phyloP scores from a whole-genome alignment of 2,888 invertebrate species.

The Heliconius sara region DNA sequence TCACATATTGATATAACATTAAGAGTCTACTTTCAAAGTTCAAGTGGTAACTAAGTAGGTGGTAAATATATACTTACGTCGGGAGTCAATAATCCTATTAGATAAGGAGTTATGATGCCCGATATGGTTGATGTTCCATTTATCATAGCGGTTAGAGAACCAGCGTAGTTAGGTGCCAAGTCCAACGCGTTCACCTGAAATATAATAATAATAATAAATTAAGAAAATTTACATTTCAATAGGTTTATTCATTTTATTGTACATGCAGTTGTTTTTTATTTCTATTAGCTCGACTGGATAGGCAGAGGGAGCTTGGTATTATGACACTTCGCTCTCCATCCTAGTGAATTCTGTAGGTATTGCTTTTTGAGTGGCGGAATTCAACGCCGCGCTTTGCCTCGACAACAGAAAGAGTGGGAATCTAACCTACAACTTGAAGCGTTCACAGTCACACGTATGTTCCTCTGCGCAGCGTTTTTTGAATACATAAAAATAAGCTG shows the following conservation, averaged over 20 bases:
- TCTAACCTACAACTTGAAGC: too few species aligned
- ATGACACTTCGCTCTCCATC: too few species aligned
- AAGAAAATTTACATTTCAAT: too few species aligned
- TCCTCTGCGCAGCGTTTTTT: too few species aligned
- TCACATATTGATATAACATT: neutral
- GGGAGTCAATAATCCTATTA: slow-evolving; percentile 85
- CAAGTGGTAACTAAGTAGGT: neutral
- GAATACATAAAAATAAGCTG: too few species aligned
- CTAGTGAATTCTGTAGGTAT: too few species aligned
- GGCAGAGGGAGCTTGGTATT: neutral
- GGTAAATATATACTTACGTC: slow-evolving; percentile 76
- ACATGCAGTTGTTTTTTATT: too few species aligned
- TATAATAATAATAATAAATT: slow-evolving; percentile 5
- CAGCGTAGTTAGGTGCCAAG: slow-evolving; percentile 86
- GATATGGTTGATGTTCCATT: slow-evolving; percentile 87
- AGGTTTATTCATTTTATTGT: too few species aligned
- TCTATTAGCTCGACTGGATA: neutral
- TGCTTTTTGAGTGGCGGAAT: too few species aligned
- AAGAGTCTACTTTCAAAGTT: neutral
- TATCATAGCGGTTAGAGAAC: slow-evolving; percentile 86
- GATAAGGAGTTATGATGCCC: slow-evolving; percentile 86
- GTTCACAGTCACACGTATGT: too few species aligned
- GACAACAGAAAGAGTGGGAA: neutral
- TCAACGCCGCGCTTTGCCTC: neutral
- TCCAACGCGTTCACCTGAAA: slow-evolving; percentile 86